Evolutionary conservation across 1,140 invertebrate genomes (phyloP), one percentile per base, ranked within the genome.

Genomic region (Zaprionus inermis): DNA sequence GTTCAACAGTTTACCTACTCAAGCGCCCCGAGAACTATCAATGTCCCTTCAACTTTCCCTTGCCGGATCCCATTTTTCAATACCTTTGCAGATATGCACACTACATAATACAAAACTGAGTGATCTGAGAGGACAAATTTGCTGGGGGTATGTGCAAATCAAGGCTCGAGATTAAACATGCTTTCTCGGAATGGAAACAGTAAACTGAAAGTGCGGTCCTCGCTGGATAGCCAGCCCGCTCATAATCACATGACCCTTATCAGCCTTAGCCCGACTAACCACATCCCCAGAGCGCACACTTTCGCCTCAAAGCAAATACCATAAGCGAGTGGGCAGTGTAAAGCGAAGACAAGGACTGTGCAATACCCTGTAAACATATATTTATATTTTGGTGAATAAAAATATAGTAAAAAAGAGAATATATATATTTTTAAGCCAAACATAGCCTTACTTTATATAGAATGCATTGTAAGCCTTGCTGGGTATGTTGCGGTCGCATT

Each of bases 291-390:
- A 84, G 76, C 78, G 65, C 70, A 86, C 65, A 85, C 75, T 86
- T 86, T 88, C 72, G 82, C 82, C 82, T 79, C 66, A 20, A 55
- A 86, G 79, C 79, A 77, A 83, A 81, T 78, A 78, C 75, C 28
- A 49, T 22, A 68, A 56, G 49, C 28, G 51, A 41, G 11, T 34
- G n/a, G 20, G 0, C 22, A 16, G 20, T 5, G 1, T 10, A 1
- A 32, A 6, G 20, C 5, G 3, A 6, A 14, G n/a, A 7, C 10
- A 4, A 24, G 7, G 60, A 64, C 68, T 38, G 1, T 4, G 0
- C 12, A 30, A 71, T 64, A 49, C 60, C 38, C 68, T 28, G 20
- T 18, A 49, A 32, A 32, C 6, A 28, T 28, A 28, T 28, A 28
- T 3, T 3, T 28, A 6, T 6, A 28, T 52, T 52, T 12, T 12